phyloP scores from a whole-genome alignment of 2,113 vertebrate species.

The Anarrhichthys ocellatus region DNA sequence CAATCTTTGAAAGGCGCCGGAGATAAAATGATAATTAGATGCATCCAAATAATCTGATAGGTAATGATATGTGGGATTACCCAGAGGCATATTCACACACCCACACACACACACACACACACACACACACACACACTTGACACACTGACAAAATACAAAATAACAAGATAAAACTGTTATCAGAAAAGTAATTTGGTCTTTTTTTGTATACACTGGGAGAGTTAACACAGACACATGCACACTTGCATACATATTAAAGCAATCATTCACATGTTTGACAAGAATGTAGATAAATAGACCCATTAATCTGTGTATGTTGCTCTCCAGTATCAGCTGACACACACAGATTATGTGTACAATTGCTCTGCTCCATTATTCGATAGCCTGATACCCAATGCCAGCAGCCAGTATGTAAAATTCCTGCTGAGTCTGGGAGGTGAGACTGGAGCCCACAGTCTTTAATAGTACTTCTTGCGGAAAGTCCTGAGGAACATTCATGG shows the following conservation, averaged over 20 bases:
- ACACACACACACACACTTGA: neutral
- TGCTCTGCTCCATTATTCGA: neutral
- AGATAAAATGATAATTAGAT: conserved; percentile 28
- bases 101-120: neutral
- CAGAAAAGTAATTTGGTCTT: neutral
- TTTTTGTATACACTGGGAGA: neutral
- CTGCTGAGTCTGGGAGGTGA: conserved; percentile 2
- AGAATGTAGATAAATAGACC: neutral
- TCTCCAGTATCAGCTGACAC: conserved; percentile 9
- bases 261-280: neutral
- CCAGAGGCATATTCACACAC: neutral
- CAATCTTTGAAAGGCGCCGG: conserved; percentile 19
- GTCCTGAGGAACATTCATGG: neutral
- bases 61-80: neutral
- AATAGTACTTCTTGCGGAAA: neutral
- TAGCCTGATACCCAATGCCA: neutral
- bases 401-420: neutral
- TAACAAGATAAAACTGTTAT: neutral
- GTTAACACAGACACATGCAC: neutral
- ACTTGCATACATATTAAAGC: conserved; percentile 9
- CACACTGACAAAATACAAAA: neutral
- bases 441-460: neutral
- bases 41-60: neutral
- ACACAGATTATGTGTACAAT: neutral
- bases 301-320: conserved; percentile 3